Percentiles rank a stretch among this genome's conserved stretches.
Evolutionary conservation across 2,113 vertebrate genomes (phyloP).

Genomic region (Prinia subflava): DNA sequence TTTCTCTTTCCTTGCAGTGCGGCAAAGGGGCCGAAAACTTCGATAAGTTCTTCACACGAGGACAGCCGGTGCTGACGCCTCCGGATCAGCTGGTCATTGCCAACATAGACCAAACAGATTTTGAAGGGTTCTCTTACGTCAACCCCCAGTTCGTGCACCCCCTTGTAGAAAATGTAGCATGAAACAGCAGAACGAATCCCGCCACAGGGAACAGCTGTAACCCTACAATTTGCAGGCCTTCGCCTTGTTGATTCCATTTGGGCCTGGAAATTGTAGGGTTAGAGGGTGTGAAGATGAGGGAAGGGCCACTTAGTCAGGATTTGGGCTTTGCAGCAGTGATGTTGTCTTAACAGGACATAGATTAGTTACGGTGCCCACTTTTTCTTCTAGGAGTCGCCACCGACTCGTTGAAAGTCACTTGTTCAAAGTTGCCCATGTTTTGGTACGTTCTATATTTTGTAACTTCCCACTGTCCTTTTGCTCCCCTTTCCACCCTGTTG

Average conservation of each 20-base stretch:
- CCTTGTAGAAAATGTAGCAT: constrained; percentile 83
- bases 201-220: neutral
- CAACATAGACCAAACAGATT: constrained; percentile 98
- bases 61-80: constrained; percentile 92
- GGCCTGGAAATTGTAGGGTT: constrained; percentile 71
- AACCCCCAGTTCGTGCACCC: constrained; percentile 92
- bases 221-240: constrained; percentile 68
- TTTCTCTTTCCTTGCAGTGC: constrained; percentile 74
- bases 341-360: constrained; percentile 21
- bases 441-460: constrained; percentile 56
- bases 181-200: constrained; percentile 59
- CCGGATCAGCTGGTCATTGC: constrained; percentile 96
- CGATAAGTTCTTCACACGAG: constrained; percentile 97
- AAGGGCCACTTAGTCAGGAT: constrained; percentile 32
- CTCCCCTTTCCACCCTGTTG: neutral
- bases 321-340: constrained; percentile 26
- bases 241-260: constrained; percentile 52
- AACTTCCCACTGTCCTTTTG: constrained; percentile 7
- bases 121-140: constrained; percentile 94
- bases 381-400: constrained; percentile 10
- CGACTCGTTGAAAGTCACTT: constrained; percentile 16
- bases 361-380: neutral
- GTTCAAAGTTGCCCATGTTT: constrained; percentile 14
- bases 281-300: neutral
- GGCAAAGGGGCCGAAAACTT: constrained; percentile 98